Evolutionary conservation across 2,888 invertebrate species (phyloP).

Genomic region (Drosophila ustulata): DNA sequence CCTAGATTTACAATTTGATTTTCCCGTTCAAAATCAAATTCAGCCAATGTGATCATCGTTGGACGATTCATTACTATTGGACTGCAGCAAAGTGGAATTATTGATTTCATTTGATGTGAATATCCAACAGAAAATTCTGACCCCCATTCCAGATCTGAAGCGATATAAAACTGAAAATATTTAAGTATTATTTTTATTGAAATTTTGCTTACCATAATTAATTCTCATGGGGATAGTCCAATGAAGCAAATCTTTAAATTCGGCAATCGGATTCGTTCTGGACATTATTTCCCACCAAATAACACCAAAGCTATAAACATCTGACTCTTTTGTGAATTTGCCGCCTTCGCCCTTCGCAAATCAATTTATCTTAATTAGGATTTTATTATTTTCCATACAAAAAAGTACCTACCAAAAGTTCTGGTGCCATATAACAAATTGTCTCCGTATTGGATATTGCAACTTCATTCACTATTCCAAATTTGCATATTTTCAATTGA

Average conservation of each 20-base stretch:
- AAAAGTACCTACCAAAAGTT: conserved; percentile 10
- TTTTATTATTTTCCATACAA: background rate
- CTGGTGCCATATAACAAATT: conserved; percentile 22
- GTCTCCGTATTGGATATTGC: background rate
- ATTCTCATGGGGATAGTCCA: no score
- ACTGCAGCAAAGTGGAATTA: no score
- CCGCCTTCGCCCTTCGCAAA: background rate
- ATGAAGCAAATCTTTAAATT: background rate
- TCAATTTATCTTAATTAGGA: background rate
- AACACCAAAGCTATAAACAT: background rate
- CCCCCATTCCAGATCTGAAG: no score
- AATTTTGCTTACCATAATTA: no score
- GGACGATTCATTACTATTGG: no score
- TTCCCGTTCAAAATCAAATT: no score
- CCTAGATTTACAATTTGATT: no score
- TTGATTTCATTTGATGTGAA: no score
- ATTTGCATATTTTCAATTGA: conserved; percentile 25
- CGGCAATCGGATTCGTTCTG: background rate
- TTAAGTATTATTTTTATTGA: no score
- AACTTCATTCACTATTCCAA: conserved; percentile 10
- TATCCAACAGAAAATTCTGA: no score
- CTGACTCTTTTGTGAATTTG: background rate
- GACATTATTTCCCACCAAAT: background rate
- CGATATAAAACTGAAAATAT: no score
- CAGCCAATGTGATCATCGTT: no score